Evolutionary conservation across 2,797 vertebrate species (phyloP).

Genomic region (Brachyrhaphis roseni): DNA sequence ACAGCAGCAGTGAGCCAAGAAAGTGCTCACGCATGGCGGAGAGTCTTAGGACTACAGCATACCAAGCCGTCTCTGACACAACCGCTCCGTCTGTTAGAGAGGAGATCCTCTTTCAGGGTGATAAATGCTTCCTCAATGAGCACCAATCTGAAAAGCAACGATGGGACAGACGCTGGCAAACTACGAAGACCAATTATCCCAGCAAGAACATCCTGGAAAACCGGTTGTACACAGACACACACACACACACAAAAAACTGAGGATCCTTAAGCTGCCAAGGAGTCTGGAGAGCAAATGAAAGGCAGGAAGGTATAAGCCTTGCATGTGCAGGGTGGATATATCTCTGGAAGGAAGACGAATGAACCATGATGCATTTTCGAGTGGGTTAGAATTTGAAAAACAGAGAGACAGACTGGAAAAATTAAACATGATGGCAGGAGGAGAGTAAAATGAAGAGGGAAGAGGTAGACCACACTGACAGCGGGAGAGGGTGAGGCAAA

Average conservation of each 20-base stretch:
- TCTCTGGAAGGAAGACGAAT: constrained; percentile 6
- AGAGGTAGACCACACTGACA: constrained; percentile 24
- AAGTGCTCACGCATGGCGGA: constrained; percentile 41
- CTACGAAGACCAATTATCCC: not conserved
- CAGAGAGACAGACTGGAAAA: not conserved
- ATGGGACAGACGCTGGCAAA: not conserved
- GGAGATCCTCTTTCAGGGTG: constrained; percentile 40
- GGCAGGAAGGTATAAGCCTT: constrained; percentile 10
- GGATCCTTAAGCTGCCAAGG: not conserved
- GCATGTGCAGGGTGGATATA: not conserved
- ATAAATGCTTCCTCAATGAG: constrained; percentile 33
- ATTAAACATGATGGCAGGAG: not conserved
- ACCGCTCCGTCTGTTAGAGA: constrained; percentile 26
- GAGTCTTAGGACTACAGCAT: constrained; percentile 11
- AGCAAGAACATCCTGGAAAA: constrained; percentile 7
- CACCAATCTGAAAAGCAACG: constrained; percentile 11
- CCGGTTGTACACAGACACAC: not conserved
- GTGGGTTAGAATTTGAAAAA: not conserved
- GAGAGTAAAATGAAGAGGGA: constrained; percentile 1
- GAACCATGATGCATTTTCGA: constrained; percentile 8
- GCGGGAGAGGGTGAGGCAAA: constrained; percentile 4
- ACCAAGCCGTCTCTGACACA: constrained; percentile 35
- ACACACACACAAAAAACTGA: not conserved
- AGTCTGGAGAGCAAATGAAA: not conserved
- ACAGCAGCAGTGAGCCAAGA: constrained; percentile 43